Evolutionary conservation across 2,888 invertebrate species (phyloP).

Genomic region (Alentia gelatinosa): DNA sequence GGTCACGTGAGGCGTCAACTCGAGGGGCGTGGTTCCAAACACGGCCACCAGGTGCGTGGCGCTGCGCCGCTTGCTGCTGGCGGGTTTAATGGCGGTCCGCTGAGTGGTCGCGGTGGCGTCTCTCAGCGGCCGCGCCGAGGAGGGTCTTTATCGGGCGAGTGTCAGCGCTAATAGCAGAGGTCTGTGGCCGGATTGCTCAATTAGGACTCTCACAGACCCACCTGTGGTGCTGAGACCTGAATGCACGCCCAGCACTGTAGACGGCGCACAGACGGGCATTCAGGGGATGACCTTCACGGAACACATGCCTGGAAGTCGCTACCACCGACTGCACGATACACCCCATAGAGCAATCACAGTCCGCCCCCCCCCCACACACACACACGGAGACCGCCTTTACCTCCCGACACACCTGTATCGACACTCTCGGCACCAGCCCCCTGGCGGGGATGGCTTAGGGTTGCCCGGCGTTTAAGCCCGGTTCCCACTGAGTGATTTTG

Average conservation of each 20-base stretch:
- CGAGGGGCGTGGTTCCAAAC: neutral
- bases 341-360: too few relatives aligned
- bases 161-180: neutral
- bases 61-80: neutral
- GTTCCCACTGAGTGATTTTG: too few relatives aligned
- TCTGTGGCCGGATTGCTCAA: neutral
- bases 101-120: neutral
- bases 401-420: too few relatives aligned
- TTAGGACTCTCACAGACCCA: neutral
- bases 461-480: too few relatives aligned
- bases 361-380: too few relatives aligned
- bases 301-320: neutral
- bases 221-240: neutral
- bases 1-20: neutral
- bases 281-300: neutral
- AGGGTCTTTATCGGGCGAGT: neutral
- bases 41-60: constrained; percentile 4
- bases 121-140: neutral
- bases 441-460: too few relatives aligned
- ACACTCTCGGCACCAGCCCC: too few relatives aligned
- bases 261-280: neutral
- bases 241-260: neutral
- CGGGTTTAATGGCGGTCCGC: neutral
- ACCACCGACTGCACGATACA: too few relatives aligned
- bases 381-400: too few relatives aligned